Percentiles rank a stretch among this genome's conserved stretches.
phyloP scores from a whole-genome alignment of 2,113 vertebrate species.

The Ailurus styani region DNA sequence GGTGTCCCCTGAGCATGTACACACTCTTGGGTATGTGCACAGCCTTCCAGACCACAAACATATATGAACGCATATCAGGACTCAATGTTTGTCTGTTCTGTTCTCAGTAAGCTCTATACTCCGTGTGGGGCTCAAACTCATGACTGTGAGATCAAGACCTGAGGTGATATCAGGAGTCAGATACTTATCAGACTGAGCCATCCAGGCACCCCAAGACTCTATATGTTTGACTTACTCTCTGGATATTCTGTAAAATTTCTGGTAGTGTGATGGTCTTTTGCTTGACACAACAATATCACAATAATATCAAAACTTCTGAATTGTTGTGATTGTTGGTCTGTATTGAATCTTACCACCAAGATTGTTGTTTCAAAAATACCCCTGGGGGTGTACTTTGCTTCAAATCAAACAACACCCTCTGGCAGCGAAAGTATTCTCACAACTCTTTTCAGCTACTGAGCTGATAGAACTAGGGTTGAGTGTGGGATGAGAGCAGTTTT shows the following conservation, averaged over 20 bases:
- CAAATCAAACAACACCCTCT: not conserved
- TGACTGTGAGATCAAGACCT: not conserved
- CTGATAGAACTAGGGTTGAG: not conserved
- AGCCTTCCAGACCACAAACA: not conserved
- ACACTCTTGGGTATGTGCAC: not conserved
- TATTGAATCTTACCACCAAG: not conserved
- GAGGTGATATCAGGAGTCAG: not conserved
- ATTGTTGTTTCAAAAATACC: not conserved
- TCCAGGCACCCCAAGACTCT: not conserved
- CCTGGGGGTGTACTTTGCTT: not conserved
- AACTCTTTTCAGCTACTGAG: not conserved
- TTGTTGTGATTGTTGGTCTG: not conserved
- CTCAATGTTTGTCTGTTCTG: not conserved
- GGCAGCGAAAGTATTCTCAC: not conserved
- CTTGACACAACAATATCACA: not conserved
- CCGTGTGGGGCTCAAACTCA: not conserved
- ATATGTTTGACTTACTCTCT: not conserved
- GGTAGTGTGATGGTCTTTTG: not conserved
- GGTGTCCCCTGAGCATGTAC: not conserved
- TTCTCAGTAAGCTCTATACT: not conserved
- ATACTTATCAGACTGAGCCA: not conserved
- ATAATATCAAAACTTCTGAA: not conserved
- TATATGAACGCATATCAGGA: not conserved
- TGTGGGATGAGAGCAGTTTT: not conserved
- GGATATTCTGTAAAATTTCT: not conserved